Evolutionary conservation across 2,888 invertebrate species (phyloP), one percentile per base, ranked within the genome.

Genomic region (Pandemis heparana): DNA sequence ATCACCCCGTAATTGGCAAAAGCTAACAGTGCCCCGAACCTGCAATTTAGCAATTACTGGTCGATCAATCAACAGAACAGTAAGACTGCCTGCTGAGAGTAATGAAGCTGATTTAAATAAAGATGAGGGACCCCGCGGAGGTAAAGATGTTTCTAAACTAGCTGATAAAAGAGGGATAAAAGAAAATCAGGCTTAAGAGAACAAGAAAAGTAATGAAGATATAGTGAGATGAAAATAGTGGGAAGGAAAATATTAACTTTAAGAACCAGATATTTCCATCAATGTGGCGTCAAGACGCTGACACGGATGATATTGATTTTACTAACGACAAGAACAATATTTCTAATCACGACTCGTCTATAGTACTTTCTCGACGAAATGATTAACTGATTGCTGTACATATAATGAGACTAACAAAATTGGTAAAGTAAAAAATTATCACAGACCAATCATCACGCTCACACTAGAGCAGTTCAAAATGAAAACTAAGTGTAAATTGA

Each of bases 91-190:
- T 67, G 73, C 59, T 9, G 73, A 18, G 32, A 18, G 32, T 64
- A 64, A 73, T 48, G 73, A 73, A 73, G 67, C 7, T 67, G 68
- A 73, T 73, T 73, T 73, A 63, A 73, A 73, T 73, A 69, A 53
- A 67, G 66, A 70, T 53, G 32, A 63, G 60, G 32, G 14, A 46
- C 66, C 72, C 72, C 68, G 56, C 53, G 41, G 72, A 43, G 71
- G 59, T 56, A 51, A 62, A 41, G 60, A 60, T 38, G 51, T 63
- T 53, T 41, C 38, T 48, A 16, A 65, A 39, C 65, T 65, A 16
- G 46, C 10, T 66, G 68, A 73, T 63, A 62, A 51, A 61, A 66
- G 18, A 18, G 39, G 68, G 56, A 46, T 38, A 51, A 16, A 9
- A 38, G 10, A 10, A 51, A 38, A 10, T 51, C 14, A 23, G 10